Evolutionary conservation across 2,888 invertebrate genomes (phyloP).

Genomic region (Dione juno): DNA sequence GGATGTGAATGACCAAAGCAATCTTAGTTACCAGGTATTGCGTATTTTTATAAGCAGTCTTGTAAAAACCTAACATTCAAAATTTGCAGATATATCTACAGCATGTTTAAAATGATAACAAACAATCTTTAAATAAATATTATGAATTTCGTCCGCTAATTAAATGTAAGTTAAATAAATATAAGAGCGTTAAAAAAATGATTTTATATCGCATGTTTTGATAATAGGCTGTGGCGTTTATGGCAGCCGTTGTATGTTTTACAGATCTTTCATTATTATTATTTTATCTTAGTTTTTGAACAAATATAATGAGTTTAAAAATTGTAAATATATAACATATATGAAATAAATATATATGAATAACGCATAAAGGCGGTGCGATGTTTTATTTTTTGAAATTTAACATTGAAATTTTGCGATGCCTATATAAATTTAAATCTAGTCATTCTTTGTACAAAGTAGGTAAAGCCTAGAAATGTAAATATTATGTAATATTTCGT

Average conservation of each 20-base stretch:
- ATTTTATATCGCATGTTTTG: constrained; percentile 45
- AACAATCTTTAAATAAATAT: constrained; percentile 34
- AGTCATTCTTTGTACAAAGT: constrained; percentile 81
- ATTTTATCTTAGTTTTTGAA: constrained; percentile 11
- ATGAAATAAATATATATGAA: constrained; percentile 12
- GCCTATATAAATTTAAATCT: constrained; percentile 55
- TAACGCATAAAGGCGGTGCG: constrained; percentile 6
- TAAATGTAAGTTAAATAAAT: constrained; percentile 46
- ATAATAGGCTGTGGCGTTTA: constrained; percentile 31
- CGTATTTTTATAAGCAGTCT: constrained; percentile 41
- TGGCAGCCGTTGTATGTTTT: constrained; percentile 12
- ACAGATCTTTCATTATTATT: background rate
- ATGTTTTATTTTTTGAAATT: constrained; percentile 37
- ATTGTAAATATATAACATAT: constrained; percentile 16
- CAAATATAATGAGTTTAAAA: constrained; percentile 8
- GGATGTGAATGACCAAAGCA: constrained; percentile 39
- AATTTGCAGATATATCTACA: constrained; percentile 33
- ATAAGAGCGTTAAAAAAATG: constrained; percentile 48
- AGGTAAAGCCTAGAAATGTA: constrained; percentile 54
- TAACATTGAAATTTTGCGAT: constrained; percentile 47
- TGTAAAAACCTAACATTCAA: constrained; percentile 30
- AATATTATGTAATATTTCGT: constrained; percentile 54
- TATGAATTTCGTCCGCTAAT: constrained; percentile 46
- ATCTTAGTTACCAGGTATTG: constrained; percentile 39
- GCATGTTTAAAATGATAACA: constrained; percentile 36